Evolutionary conservation across 2,113 vertebrate species (phyloP), one percentile per base, ranked within the genome.

Genomic region (Turdus rufiventris): DNA sequence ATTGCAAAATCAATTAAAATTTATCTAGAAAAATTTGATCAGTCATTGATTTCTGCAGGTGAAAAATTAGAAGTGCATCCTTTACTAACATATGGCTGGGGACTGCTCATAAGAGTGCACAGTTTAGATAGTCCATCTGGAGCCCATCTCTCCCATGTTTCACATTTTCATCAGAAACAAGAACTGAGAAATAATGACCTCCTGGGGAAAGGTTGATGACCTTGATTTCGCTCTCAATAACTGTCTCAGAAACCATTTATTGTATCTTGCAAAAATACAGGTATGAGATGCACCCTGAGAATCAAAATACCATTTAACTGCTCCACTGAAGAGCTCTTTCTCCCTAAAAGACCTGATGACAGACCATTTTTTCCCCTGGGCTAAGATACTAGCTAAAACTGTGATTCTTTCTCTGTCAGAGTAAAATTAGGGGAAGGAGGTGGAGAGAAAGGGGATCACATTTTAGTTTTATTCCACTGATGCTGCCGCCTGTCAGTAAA

Each of bases 391-490:
- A 96, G 93, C 72, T 95, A 77, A 96, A 96, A 93, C 33, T 86
- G 42, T 57, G 87, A 83, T 88, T 89, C 78, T 74, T 91, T 57
- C 91, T 80, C 88, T 77, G 82, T 88, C 94, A 90, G 88, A 84
- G 88, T 80, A 88, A 97, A 97, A 97, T 90, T 96, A 93, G 79
- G 89, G 71, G 63, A 96, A 93, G 94, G 88, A 83, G 94, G 94
- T 96, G 95, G 95, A 97, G 95, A 96, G 88, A 95, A 96, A 96
- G 63, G 78, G 89, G 82, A 97, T 97, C 93, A 93, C 61, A 88
- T 90, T 95, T 95, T 90, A 83, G 96, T 95, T 96, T 94, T 94
- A 96, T 96, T 97, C 91, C 84, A 96, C 93, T 88, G 91, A 91
- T 91, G 96, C 62, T 94, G 85, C 96, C 71, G 91, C 94, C 93